Percentiles rank a stretch among this genome's conserved stretches.
phyloP scores from a whole-genome alignment of 1,140 invertebrate species.

The Marisa cornuarietis region DNA sequence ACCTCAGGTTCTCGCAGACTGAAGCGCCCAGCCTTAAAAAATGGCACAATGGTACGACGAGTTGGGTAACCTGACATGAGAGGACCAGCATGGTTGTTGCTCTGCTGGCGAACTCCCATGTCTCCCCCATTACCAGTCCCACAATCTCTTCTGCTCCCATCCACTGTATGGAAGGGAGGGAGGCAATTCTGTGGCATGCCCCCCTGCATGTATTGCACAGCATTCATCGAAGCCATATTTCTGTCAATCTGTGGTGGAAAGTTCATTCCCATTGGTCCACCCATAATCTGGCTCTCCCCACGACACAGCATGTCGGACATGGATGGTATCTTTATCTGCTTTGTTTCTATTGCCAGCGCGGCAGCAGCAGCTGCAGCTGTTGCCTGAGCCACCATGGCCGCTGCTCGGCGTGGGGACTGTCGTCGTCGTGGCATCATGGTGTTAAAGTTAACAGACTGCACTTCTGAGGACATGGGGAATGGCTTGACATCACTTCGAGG shows the following conservation, averaged over 20 bases:
- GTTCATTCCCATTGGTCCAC: neutral
- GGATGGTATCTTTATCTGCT: slow-evolving; percentile 6
- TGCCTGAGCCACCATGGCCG: slow-evolving; percentile 15
- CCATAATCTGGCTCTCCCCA: slow-evolving; percentile 1
- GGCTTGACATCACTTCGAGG: too few species aligned
- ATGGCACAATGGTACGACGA: slow-evolving; percentile 8
- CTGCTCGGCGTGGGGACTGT: slow-evolving; percentile 8
- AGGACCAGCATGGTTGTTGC: too few species aligned
- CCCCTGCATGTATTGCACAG: too few species aligned
- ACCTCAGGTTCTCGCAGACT: slow-evolving; percentile 17
- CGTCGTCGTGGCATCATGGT: slow-evolving; percentile 12
- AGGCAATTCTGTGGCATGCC: too few species aligned
- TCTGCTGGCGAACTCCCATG: too few species aligned
- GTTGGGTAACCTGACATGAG: neutral
- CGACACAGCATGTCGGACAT: slow-evolving; percentile 11
- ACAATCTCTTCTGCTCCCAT: too few species aligned
- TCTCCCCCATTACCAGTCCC: too few species aligned
- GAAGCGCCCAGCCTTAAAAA: slow-evolving; percentile 16
- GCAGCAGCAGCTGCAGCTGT: slow-evolving; percentile 6
- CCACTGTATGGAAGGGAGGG: too few species aligned
- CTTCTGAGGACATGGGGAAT: too few species aligned
- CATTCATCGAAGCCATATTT: too few species aligned
- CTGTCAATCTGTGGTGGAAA: too few species aligned
- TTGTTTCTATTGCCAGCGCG: slow-evolving; percentile 11
- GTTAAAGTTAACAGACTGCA: too few species aligned